A percentile compares a stretch with the other conserved stretches of the same genome.
Conservation (phyloP, 2,113 vertebrate species). For the Ascaphus truei region DNA sequence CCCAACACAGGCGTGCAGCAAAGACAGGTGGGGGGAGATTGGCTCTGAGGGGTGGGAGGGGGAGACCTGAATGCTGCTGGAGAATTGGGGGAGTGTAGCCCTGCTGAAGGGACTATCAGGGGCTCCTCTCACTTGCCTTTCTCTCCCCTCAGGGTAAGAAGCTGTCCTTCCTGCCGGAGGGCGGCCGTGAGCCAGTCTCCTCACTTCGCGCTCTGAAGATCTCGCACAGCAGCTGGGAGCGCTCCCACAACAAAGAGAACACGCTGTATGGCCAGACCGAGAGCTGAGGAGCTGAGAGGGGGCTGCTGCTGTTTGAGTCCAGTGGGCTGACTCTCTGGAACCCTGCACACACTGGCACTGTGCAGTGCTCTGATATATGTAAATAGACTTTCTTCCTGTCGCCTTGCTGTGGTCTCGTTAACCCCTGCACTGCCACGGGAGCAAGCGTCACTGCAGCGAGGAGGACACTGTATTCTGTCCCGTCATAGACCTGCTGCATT, state of each 20-base stretch:
- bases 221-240: slow-evolving; percentile 24
- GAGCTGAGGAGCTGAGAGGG: neutral
- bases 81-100: no score
- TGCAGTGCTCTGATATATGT: no score
- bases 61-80: no score
- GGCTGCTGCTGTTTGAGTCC: no score
- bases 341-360: no score
- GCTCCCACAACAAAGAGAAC: neutral
- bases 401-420: no score
- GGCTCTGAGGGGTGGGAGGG: neutral
- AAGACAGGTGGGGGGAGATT: slow-evolving; percentile 51
- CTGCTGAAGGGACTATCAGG: neutral
- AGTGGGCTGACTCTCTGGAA: no score
- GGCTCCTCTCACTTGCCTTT: neutral
- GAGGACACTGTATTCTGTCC: no score
- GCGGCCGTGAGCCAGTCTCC: slow-evolving; percentile 38
- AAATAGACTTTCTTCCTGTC: no score
- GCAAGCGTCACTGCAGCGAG: no score
- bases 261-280: neutral
- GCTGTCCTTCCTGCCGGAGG: slow-evolving; percentile 46
- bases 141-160: slow-evolving; percentile 51
- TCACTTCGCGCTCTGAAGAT: slow-evolving; percentile 38
- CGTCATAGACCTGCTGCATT: no score
- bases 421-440: no score
- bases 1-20: slow-evolving; percentile 50